A percentile compares a stretch with the other conserved stretches of the same genome.
Conservation (phyloP, 1,140 invertebrate genomes). For the Plutomurus gul region DNA sequence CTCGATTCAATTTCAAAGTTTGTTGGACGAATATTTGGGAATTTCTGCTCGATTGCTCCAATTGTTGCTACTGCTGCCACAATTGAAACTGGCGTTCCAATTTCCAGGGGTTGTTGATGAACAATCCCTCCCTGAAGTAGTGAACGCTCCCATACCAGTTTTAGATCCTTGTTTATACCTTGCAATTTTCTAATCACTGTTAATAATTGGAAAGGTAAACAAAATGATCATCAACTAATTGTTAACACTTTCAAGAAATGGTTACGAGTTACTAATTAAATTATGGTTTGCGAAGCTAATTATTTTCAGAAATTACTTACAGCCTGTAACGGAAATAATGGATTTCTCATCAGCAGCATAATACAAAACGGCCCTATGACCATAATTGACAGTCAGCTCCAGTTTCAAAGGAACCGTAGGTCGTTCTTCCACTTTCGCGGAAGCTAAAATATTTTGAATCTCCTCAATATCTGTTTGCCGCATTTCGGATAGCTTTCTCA, state of each 20-base stretch:
- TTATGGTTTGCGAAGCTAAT: background rate
- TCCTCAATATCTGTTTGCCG: constrained; percentile 38
- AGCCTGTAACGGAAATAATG: background rate
- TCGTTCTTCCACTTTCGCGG: constrained; percentile 30
- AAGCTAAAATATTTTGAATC: constrained; percentile 37
- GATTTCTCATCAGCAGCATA: constrained; percentile 47
- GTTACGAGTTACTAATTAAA: background rate
- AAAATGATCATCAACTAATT: too few species aligned
- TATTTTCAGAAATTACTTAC: background rate
- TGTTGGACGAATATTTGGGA: background rate
- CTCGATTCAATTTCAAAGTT: background rate
- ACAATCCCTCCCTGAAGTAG: constrained; percentile 21
- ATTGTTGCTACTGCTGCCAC: background rate
- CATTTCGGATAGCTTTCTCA: constrained; percentile 3
- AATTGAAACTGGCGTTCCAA: constrained; percentile 48
- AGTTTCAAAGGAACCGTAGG: constrained; percentile 33
- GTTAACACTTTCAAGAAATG: background rate
- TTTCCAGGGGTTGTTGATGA: constrained; percentile 51
- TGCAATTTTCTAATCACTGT: background rate
- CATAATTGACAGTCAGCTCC: constrained; percentile 38
- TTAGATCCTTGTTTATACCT: background rate
- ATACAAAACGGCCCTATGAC: constrained; percentile 30
- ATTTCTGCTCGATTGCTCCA: background rate
- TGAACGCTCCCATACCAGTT: background rate
- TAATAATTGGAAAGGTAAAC: too few species aligned